These are phyloP conservation scores for Carlito syrichta DNA, from an alignment of 2,113 vertebrate genomes.

Conservation along the genomic window DNA sequence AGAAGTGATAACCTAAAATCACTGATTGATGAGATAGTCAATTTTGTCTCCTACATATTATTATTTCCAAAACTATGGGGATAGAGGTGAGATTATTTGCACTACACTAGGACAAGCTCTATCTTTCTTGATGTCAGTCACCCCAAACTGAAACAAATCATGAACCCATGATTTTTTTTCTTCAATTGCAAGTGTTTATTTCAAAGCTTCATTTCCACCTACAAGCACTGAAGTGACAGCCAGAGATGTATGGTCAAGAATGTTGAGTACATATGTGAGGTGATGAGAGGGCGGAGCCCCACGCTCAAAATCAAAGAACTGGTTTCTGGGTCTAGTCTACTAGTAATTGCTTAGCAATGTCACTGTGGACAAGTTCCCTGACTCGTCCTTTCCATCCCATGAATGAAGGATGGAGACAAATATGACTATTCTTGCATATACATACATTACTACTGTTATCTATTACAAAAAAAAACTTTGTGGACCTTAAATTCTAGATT, in stretches of 20 bases:
- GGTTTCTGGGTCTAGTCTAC: background rate
- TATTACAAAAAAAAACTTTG: background rate
- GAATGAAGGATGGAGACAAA: background rate
- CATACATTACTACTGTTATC: background rate
- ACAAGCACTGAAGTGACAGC: background rate
- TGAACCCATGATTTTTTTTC: background rate
- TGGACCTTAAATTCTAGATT: background rate
- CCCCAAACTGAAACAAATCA: background rate
- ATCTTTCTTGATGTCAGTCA: background rate
- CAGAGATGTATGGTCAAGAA: background rate
- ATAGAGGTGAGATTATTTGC: background rate
- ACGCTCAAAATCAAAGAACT: background rate
- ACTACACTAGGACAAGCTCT: background rate
- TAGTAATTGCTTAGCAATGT: background rate
- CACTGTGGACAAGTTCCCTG: background rate
- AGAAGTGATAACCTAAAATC: background rate
- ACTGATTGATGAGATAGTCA: background rate
- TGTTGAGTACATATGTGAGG: background rate
- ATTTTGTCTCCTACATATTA: background rate
- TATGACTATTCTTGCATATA: background rate
- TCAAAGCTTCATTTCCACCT: background rate
- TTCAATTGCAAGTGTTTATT: background rate
- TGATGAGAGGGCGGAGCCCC: background rate
- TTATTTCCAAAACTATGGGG: background rate
- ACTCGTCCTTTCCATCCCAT: background rate